phyloP scores from a whole-genome alignment of 2,797 vertebrate species.

The Siniperca undulata region DNA sequence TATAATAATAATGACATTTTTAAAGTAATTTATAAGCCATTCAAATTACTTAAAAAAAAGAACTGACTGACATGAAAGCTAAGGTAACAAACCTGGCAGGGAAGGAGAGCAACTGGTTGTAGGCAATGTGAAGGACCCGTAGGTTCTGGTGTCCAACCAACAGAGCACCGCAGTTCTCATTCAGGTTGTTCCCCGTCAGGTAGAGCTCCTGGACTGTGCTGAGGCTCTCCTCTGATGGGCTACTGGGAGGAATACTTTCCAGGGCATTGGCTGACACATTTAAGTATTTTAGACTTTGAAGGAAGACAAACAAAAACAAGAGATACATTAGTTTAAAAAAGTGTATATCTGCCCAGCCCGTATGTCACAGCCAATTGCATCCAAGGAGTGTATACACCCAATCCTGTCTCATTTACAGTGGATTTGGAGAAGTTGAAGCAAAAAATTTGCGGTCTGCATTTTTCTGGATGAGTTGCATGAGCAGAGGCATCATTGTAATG shows the following conservation, averaged over 20 bases:
- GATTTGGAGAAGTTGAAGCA: background rate
- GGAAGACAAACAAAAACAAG: constrained; percentile 42
- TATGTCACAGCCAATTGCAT: background rate
- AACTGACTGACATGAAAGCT: background rate
- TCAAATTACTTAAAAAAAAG: background rate
- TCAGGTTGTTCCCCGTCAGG: constrained; percentile 92
- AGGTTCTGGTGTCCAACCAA: constrained; percentile 92
- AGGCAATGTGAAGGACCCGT: constrained; percentile 93
- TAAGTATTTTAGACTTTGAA: constrained; percentile 92
- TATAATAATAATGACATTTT: background rate
- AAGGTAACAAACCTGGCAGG: constrained; percentile 90
- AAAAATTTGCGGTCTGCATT: background rate
- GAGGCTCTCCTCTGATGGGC: constrained; percentile 91
- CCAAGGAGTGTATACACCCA: background rate
- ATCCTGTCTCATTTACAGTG: background rate
- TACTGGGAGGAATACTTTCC: constrained; percentile 91
- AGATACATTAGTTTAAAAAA: background rate
- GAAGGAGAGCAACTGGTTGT: constrained; percentile 94
- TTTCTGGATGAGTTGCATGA: background rate
- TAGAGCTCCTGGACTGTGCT: constrained; percentile 95
- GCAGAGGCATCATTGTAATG: background rate
- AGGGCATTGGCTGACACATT: constrained; percentile 94
- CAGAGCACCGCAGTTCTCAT: constrained; percentile 91
- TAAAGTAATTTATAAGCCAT: background rate
- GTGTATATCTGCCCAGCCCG: background rate